Evolutionary conservation across 2,888 invertebrate species (phyloP).

Genomic region (Formica aserva): DNA sequence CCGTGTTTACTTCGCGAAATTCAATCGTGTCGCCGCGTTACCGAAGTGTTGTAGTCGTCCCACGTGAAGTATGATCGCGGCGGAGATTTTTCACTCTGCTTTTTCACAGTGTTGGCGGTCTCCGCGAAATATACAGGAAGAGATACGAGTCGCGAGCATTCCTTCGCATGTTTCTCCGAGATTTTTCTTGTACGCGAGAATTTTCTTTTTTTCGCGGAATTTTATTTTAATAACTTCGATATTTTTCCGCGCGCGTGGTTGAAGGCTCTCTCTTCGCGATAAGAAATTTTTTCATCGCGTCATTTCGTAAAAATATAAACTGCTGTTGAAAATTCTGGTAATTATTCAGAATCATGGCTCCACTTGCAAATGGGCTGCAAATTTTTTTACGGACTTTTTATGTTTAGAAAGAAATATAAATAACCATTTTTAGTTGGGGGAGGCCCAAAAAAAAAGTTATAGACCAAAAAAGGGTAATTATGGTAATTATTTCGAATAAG

Average conservation of each 20-base stretch:
- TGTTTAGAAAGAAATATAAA: too few species aligned
- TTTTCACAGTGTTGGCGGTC: constrained; percentile 28
- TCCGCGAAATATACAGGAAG: background rate
- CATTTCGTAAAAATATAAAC: too few species aligned
- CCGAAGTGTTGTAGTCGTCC: background rate
- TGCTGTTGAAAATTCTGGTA: too few species aligned
- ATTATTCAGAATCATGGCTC: too few species aligned
- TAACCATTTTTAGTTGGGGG: too few species aligned
- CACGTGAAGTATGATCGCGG: constrained; percentile 16
- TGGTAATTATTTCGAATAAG: too few species aligned
- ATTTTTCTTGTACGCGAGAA: background rate
- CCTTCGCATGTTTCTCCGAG: background rate
- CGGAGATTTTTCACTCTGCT: constrained; percentile 5
- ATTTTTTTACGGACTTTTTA: too few species aligned
- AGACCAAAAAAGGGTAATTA: too few species aligned
- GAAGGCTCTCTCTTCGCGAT: too few species aligned
- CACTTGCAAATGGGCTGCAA: too few species aligned
- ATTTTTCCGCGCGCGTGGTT: background rate
- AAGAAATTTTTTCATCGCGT: too few species aligned
- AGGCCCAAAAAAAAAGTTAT: too few species aligned
- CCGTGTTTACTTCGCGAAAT: constrained; percentile 5
- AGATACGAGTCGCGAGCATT: constrained; percentile 5
- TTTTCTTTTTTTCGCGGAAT: background rate
- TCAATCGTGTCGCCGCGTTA: constrained; percentile 4
- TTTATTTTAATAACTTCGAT: background rate